Evolutionary conservation across 1,140 invertebrate genomes (phyloP).

Genomic region (Zaprionus gabonicus): DNA sequence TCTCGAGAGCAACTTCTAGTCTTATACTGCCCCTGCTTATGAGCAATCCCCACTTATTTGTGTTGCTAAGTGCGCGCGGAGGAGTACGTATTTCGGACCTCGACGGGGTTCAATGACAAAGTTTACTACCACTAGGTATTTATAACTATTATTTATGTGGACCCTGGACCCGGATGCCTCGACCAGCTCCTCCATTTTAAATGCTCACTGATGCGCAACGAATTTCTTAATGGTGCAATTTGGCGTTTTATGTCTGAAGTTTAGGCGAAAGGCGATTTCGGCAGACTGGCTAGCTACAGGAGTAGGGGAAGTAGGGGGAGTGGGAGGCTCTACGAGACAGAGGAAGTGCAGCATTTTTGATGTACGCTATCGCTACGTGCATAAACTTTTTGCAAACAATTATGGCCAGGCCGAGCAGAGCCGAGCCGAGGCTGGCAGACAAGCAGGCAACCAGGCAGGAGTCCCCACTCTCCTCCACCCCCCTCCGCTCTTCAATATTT

Average conservation of each 20-base stretch:
- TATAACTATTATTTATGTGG: conserved; percentile 81
- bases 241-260: conserved; percentile 83
- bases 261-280: conserved; percentile 75
- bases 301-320: not conserved
- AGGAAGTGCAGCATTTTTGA: conserved; percentile 56
- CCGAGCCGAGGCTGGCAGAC: conserved; percentile 27
- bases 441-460: conserved; percentile 41
- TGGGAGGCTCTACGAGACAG: not conserved
- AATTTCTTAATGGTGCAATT: conserved; percentile 85
- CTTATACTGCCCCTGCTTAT: not conserved
- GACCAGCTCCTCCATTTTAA: conserved; percentile 65
- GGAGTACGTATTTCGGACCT: conserved; percentile 35
- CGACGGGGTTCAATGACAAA: conserved; percentile 76
- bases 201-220: conserved; percentile 84
- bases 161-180: conserved; percentile 15
- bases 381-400: conserved; percentile 82
- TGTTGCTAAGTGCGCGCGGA: conserved; percentile 56
- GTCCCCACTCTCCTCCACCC: not conserved
- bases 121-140: conserved; percentile 82
- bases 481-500: conserved; percentile 48
- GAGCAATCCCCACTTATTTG: conserved; percentile 26
- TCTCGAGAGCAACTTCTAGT: not conserved
- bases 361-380: conserved; percentile 75
- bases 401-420: conserved; percentile 49
- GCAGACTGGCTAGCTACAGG: not conserved